Percentiles rank a stretch among this genome's conserved stretches.
phyloP scores from a whole-genome alignment of 2,888 invertebrate genomes.

The Brachyopa scutellaris region DNA sequence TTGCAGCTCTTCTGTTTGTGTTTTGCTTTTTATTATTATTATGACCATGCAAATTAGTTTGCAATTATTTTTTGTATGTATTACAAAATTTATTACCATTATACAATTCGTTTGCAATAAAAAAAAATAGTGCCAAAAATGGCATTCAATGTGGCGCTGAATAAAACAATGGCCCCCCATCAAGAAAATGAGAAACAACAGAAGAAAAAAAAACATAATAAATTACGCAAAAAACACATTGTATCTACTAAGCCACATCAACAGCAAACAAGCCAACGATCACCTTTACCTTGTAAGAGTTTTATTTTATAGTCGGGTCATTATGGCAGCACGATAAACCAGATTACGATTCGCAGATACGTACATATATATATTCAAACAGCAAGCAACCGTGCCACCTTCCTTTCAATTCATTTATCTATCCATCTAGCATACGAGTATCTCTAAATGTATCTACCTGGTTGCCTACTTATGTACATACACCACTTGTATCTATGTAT shows the following conservation, averaged over 20 bases:
- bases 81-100: constrained; percentile 9
- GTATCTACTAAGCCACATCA: constrained; percentile 10
- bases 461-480: too few relatives aligned
- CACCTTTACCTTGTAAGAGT: constrained; percentile 71
- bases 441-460: constrained; percentile 8
- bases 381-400: constrained; percentile 8
- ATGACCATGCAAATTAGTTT: too few relatives aligned
- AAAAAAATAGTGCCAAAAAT: constrained; percentile 6
- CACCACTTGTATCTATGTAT: not conserved
- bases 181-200: constrained; percentile 4
- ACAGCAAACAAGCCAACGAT: constrained; percentile 42
- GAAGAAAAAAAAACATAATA: constrained; percentile 10
- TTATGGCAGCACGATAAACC: constrained; percentile 68
- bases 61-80: too few relatives aligned
- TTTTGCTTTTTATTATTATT: too few relatives aligned
- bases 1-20: too few relatives aligned
- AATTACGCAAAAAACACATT: constrained; percentile 23
- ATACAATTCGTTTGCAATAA: constrained; percentile 10
- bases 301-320: constrained; percentile 67
- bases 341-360: constrained; percentile 64
- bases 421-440: constrained; percentile 23
- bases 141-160: not conserved
- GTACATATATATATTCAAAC: constrained; percentile 32
- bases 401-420: constrained; percentile 50
- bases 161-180: not conserved